Conservation (phyloP, 2,113 vertebrate genomes). For the Laterallus jamaicensis region DNA sequence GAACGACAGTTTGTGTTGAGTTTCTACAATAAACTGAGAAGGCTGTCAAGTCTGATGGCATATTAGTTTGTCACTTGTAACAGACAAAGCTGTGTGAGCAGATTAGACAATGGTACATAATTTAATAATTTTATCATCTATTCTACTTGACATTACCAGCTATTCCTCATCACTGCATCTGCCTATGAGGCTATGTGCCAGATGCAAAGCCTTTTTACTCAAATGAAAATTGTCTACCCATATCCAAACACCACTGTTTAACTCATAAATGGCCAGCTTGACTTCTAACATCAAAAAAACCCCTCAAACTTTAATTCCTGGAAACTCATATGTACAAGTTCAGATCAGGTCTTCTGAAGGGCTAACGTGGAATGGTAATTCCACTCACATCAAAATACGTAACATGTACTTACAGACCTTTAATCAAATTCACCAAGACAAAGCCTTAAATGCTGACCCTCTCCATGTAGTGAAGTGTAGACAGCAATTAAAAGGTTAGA, state of each 20-base stretch:
- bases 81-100: constrained; percentile 58
- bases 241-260: neutral
- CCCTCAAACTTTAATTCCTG: neutral
- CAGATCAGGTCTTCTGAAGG: neutral
- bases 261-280: neutral
- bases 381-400: neutral
- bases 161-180: constrained; percentile 48
- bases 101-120: constrained; percentile 68
- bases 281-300: neutral
- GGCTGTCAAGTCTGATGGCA: constrained; percentile 59
- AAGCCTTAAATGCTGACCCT: neutral
- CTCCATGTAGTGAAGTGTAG: neutral
- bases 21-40: constrained; percentile 64
- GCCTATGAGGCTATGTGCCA: neutral
- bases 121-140: constrained; percentile 71
- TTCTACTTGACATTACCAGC: constrained; percentile 61
- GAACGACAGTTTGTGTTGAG: constrained; percentile 50
- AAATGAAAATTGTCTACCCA: neutral
- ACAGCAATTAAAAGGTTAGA: neutral
- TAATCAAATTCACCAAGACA: neutral
- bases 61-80: constrained; percentile 71
- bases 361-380: neutral
- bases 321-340: neutral
- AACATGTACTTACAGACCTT: neutral
- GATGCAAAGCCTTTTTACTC: neutral